A percentile compares a stretch with the other conserved stretches of the same genome.
Conservation (phyloP, 2,888 invertebrate genomes). For the Carpatolechia fugitivella region DNA sequence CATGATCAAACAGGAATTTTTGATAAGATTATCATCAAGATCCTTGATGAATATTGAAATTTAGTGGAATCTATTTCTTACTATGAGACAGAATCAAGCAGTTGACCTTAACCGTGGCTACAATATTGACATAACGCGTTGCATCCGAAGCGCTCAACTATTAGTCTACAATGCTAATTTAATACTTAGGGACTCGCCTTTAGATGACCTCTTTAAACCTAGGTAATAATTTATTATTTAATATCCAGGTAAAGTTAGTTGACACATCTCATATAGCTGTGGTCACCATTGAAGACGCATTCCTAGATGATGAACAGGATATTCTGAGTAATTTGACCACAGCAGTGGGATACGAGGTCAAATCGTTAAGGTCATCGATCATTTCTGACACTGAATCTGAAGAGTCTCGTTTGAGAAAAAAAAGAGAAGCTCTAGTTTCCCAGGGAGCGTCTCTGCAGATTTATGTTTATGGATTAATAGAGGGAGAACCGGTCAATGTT, state of each 20-base stretch:
- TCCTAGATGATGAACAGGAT: constrained; percentile 56
- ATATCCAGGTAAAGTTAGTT: constrained; percentile 67
- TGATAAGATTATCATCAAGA: not conserved
- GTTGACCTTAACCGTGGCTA: constrained; percentile 1
- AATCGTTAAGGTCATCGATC: constrained; percentile 57
- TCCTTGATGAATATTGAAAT: not conserved
- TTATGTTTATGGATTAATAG: constrained; percentile 58
- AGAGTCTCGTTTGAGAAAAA: constrained; percentile 31
- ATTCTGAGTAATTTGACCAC: constrained; percentile 49
- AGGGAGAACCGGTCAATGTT: constrained; percentile 53
- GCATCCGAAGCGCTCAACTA: constrained; percentile 31
- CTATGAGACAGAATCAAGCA: not conserved
- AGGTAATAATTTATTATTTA: constrained; percentile 18
- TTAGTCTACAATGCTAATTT: not conserved
- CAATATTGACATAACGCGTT: constrained; percentile 15
- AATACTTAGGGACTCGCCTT: too few species aligned
- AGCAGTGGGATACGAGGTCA: constrained; percentile 61
- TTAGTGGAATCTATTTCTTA: not conserved
- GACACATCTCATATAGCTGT: constrained; percentile 60
- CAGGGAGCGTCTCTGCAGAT: constrained; percentile 50
- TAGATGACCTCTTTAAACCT: not conserved
- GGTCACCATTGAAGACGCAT: constrained; percentile 55
- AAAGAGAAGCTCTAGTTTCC: constrained; percentile 28
- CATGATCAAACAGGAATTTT: not conserved
- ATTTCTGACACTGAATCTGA: constrained; percentile 39